A percentile compares a stretch with the other conserved stretches of the same genome.
Conservation (phyloP, 2,888 invertebrate species). For the Torymus tubicola region DNA sequence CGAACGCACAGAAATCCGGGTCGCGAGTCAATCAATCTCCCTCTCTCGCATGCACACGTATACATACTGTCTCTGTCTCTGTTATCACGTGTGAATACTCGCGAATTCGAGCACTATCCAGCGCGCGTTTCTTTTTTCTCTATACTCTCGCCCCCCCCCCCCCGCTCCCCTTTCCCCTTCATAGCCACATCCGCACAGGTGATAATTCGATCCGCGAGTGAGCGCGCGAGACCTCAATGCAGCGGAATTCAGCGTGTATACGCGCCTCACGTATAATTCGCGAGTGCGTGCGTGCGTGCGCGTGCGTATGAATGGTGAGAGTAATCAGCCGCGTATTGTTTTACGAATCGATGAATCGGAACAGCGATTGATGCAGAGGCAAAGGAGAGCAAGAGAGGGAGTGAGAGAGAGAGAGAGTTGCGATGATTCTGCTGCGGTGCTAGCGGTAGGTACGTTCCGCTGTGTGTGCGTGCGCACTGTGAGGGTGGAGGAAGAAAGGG, state of each 20-base stretch:
- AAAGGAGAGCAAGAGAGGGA: background rate
- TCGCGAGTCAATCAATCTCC: slow-evolving; percentile 9
- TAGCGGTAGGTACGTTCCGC: background rate
- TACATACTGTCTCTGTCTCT: background rate
- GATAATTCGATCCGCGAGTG: slow-evolving; percentile 37
- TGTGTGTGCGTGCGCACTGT: background rate
- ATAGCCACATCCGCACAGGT: background rate
- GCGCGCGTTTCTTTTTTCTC: background rate
- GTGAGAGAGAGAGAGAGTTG: background rate
- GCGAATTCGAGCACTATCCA: too few species aligned
- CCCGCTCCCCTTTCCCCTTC: too few species aligned
- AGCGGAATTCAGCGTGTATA: slow-evolving; percentile 70
- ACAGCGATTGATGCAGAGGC: slow-evolving; percentile 68
- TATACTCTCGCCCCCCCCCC: background rate
- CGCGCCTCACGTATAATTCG: slow-evolving; percentile 62
- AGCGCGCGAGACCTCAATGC: slow-evolving; percentile 20
- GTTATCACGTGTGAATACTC: too few species aligned
- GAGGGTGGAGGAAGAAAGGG: background rate
- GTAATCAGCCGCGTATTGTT: slow-evolving; percentile 76
- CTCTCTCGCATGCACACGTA: background rate
- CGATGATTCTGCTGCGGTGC: slow-evolving; percentile 7
- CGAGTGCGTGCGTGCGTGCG: slow-evolving; percentile 58
- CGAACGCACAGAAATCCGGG: background rate
- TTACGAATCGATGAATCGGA: slow-evolving; percentile 74
- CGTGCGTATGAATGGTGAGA: slow-evolving; percentile 70